A percentile compares a stretch with the other conserved stretches of the same genome.
Evolutionary conservation across 2,113 vertebrate species (phyloP).

Genomic region (Passer montanus): DNA sequence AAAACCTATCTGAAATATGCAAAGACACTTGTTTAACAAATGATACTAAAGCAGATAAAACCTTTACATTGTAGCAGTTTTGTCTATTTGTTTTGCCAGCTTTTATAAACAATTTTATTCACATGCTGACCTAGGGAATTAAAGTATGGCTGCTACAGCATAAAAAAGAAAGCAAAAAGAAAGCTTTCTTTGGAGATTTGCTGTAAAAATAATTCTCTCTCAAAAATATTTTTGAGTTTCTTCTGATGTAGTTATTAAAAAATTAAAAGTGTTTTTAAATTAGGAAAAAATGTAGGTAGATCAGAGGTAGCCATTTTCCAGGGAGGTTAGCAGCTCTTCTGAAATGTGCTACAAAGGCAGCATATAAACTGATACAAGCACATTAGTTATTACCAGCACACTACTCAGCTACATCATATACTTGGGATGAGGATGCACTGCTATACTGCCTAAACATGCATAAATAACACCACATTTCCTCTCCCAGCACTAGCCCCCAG

Average conservation of each 20-base stretch:
- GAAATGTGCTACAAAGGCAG: background rate
- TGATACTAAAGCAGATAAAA: background rate
- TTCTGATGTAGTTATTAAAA: background rate
- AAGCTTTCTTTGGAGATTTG: background rate
- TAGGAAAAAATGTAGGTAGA: background rate
- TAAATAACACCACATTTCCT: background rate
- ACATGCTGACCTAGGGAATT: background rate
- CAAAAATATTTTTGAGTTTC: background rate
- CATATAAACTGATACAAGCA: background rate
- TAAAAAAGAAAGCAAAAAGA: background rate
- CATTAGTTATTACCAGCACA: background rate
- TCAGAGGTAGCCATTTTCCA: conserved; percentile 4
- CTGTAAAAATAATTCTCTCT: background rate
- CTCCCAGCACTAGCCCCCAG: background rate
- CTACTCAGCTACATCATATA: accelerated
- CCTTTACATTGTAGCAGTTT: background rate
- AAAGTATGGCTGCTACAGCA: background rate
- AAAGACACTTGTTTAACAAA: background rate
- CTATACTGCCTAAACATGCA: background rate
- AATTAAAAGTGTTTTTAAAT: background rate
- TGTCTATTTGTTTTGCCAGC: background rate
- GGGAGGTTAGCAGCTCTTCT: background rate
- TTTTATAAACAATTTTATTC: conserved; percentile 31
- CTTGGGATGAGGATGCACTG: background rate
- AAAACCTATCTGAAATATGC: background rate